A percentile compares a stretch with the other conserved stretches of the same genome.
phyloP scores from a whole-genome alignment of 2,888 invertebrate species.

The Chloroclysta siterata region DNA sequence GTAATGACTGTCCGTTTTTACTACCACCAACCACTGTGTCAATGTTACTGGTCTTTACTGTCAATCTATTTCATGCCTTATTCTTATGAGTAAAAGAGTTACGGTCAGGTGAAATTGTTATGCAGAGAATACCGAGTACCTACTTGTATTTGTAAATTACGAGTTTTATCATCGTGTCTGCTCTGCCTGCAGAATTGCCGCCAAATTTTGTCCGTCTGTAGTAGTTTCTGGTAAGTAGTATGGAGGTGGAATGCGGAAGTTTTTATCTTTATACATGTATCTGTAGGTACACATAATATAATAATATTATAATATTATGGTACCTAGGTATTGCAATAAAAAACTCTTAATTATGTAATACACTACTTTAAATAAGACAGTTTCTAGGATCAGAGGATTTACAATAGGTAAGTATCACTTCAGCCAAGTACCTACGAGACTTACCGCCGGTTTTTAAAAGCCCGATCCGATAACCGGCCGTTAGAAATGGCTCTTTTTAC shows the following conservation, averaged over 20 bases:
- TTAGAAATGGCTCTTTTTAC: too few species aligned
- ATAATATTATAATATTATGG: too few species aligned
- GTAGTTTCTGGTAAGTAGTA: neutral
- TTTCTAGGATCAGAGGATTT: too few species aligned
- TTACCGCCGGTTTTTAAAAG: too few species aligned
- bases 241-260: conserved; percentile 36
- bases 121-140: conserved; percentile 13
- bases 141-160: conserved; percentile 16
- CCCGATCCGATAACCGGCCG: too few species aligned
- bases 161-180: conserved; percentile 31
- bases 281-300: too few species aligned
- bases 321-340: neutral
- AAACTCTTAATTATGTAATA: too few species aligned
- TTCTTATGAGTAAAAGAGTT: conserved; percentile 9
- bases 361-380: too few species aligned
- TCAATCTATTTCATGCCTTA: conserved; percentile 33
- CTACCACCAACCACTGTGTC: conserved; percentile 29
- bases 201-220: conserved; percentile 31
- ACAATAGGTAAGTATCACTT: too few species aligned
- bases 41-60: conserved; percentile 30
- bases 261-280: neutral
- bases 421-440: too few species aligned
- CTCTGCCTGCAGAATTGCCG: conserved; percentile 27
- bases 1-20: conserved; percentile 54
- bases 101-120: conserved; percentile 18